phyloP scores from a whole-genome alignment of 1,140 invertebrate species.

The Drosophila miranda region DNA sequence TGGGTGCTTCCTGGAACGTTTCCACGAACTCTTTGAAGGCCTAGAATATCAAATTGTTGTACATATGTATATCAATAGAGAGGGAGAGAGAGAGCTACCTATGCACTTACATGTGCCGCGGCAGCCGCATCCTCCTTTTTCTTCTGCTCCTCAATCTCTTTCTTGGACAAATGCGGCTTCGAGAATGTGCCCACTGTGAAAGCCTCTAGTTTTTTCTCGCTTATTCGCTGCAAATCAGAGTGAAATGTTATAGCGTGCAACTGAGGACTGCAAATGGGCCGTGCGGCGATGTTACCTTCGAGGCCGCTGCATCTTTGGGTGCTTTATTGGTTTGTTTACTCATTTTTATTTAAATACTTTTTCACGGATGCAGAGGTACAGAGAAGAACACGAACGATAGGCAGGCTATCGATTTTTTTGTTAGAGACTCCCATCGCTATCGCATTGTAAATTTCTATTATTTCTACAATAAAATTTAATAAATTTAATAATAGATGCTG shows the following conservation, averaged over 20 bases:
- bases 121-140: constrained; percentile 95
- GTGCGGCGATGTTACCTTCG: constrained; percentile 42
- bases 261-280: no score
- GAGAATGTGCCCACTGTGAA: constrained; percentile 91
- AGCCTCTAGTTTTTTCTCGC: constrained; percentile 90
- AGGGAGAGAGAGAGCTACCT: background rate
- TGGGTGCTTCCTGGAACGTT: constrained; percentile 95
- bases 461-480: constrained; percentile 34
- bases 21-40: constrained; percentile 98
- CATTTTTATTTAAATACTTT: constrained; percentile 28
- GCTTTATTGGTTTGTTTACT: constrained; percentile 27
- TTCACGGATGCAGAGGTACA: constrained; percentile 6
- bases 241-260: background rate
- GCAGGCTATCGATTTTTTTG: background rate
- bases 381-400: background rate
- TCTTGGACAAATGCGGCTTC: constrained; percentile 90
- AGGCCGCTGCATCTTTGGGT: constrained; percentile 18
- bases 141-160: constrained; percentile 92
- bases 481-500: constrained; percentile 7
- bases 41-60: constrained; percentile 76
- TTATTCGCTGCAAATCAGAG: constrained; percentile 84
- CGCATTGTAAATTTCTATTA: constrained; percentile 51
- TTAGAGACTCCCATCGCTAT: constrained; percentile 25
- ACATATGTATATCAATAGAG: background rate
- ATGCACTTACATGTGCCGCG: constrained; percentile 85